Conservation (phyloP, 1,140 invertebrate genomes). For the Pseudomyrmex pallidus region DNA sequence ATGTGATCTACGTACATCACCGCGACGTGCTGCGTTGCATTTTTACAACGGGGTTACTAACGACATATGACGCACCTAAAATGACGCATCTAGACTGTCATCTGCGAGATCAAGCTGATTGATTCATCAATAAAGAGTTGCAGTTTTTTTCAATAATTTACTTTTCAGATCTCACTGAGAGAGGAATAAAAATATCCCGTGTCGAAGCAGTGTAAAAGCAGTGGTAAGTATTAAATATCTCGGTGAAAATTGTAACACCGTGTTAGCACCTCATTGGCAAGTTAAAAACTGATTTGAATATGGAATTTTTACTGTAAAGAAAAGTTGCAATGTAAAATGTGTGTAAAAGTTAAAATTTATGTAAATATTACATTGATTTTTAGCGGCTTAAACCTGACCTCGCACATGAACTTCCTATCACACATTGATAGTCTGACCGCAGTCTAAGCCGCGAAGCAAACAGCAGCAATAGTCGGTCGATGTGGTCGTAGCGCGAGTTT, state of each 20-base stretch:
- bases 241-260: too few relatives aligned
- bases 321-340: too few relatives aligned
- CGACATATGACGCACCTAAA: constrained; percentile 12
- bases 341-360: background rate
- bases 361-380: background rate
- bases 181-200: too few relatives aligned
- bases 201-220: too few relatives aligned
- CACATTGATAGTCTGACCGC: background rate
- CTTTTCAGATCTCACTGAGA: too few relatives aligned
- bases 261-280: too few relatives aligned
- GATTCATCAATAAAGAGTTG: background rate
- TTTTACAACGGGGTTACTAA: constrained; percentile 1
- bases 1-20: background rate
- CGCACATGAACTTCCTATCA: background rate
- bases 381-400: background rate
- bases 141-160: too few relatives aligned
- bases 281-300: too few relatives aligned
- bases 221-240: too few relatives aligned
- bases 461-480: constrained; percentile 21
- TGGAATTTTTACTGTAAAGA: too few relatives aligned
- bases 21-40: background rate
- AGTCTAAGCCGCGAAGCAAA: background rate
- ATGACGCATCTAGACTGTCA: background rate
- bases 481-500: background rate
- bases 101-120: constrained; percentile 1